Conservation (phyloP, 2,797 vertebrate genomes). For the Rhinella marina region DNA sequence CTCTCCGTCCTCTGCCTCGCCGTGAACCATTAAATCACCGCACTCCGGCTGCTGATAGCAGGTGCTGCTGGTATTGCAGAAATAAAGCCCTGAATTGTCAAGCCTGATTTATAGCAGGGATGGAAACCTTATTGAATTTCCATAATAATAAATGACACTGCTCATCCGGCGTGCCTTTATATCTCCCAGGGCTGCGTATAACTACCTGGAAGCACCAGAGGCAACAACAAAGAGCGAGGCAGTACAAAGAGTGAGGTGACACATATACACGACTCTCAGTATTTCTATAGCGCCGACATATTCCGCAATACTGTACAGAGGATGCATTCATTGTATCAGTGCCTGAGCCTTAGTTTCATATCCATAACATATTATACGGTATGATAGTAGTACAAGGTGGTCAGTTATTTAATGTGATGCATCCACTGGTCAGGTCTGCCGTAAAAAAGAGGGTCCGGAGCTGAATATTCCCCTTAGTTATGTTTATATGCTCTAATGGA, state of each 20-base stretch:
- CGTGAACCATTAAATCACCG: constrained; percentile 55
- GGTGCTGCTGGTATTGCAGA: constrained; percentile 68
- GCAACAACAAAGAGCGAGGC: constrained; percentile 23
- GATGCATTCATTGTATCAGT: neutral
- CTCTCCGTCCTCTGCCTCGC: neutral
- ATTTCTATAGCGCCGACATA: neutral
- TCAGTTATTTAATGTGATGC: no score
- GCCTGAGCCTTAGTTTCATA: neutral
- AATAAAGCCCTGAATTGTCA: constrained; percentile 73
- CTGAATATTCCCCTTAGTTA: no score
- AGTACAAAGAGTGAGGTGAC: neutral
- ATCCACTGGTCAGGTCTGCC: no score
- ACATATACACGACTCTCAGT: neutral
- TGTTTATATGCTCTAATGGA: no score
- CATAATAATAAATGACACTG: constrained; percentile 70
- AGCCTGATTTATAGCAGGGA: constrained; percentile 69
- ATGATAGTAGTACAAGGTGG: neutral
- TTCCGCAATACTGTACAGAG: neutral
- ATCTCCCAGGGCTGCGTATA: constrained; percentile 63
- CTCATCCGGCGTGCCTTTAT: constrained; percentile 64
- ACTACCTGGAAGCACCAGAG: constrained; percentile 61
- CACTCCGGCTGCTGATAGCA: constrained; percentile 40
- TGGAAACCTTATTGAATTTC: constrained; percentile 72
- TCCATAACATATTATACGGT: neutral
- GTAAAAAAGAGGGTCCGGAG: no score